Evolutionary conservation across 1,140 invertebrate species (phyloP).

Genomic region (Drosophila busckii): DNA sequence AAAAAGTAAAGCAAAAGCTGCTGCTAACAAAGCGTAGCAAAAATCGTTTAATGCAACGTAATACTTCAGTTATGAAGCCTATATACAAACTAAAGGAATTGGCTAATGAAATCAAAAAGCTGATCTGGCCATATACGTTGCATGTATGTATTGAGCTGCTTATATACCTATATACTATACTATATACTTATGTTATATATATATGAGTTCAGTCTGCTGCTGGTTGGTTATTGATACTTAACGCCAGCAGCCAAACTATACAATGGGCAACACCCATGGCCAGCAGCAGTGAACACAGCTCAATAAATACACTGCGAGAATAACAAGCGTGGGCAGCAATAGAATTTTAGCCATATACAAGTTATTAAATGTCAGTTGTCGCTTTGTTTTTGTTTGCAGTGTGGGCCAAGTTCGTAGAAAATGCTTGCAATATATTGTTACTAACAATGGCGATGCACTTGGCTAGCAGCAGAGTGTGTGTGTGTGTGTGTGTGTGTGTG

Average conservation of each 20-base stretch:
- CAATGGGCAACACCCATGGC: conserved; percentile 10
- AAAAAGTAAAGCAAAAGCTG: conserved; percentile 12
- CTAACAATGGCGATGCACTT: conserved; percentile 19
- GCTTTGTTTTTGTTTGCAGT: no score
- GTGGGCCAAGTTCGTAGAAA: no score
- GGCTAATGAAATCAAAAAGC: conserved; percentile 41
- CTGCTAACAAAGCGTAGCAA: conserved; percentile 46
- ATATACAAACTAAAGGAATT: conserved; percentile 11
- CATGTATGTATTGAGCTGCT: conserved; percentile 19
- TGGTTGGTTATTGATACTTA: conserved; percentile 48
- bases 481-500: background rate
- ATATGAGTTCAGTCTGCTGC: no score
- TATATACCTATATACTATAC: no score
- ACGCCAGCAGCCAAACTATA: conserved; percentile 24
- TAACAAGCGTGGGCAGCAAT: no score
- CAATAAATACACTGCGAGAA: no score
- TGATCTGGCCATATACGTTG: conserved; percentile 27
- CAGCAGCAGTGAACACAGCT: conserved; percentile 16
- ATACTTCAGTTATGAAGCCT: background rate
- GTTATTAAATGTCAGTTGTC: no score
- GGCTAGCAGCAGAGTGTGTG: background rate
- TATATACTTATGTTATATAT: no score
- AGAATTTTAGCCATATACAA: no score
- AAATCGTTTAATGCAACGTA: conserved; percentile 50
- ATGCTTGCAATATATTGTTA: conserved; percentile 56